Percentiles rank a stretch among this genome's conserved stretches.
These are phyloP conservation scores for Cheilosia urbana DNA, from an alignment of 2,888 invertebrate genomes.

Conservation along the genomic window DNA sequence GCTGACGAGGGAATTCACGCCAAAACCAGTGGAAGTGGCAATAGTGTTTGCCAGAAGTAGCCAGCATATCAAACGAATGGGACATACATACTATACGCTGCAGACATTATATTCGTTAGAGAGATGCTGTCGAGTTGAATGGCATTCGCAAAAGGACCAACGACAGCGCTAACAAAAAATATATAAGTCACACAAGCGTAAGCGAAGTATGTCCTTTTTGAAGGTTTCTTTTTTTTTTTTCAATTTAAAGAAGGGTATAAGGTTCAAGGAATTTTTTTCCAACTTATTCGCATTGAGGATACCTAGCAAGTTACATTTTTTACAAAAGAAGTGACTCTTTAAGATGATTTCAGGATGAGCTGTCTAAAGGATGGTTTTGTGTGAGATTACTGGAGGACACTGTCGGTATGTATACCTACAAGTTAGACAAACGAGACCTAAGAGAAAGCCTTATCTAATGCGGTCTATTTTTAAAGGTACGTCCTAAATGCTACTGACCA, in stretches of 20 bases:
- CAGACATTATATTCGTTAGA: constrained; percentile 22
- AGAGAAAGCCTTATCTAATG: no score
- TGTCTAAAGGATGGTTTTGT: no score
- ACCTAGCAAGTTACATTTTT: no score
- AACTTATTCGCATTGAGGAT: no score
- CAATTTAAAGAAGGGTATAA: background rate
- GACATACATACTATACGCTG: constrained; percentile 23
- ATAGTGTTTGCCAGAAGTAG: constrained; percentile 22
- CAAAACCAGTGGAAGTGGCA: constrained; percentile 44
- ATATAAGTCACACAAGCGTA: constrained; percentile 16
- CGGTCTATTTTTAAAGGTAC: no score
- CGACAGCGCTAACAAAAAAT: constrained; percentile 55
- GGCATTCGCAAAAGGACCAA: constrained; percentile 41
- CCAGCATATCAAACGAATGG: constrained; percentile 57
- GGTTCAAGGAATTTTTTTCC: no score
- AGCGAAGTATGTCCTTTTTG: background rate
- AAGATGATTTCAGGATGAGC: no score
- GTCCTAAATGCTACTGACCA: no score
- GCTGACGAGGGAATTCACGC: constrained; percentile 74
- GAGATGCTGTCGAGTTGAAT: constrained; percentile 44
- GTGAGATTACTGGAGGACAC: no score
- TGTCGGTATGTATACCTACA: no score
- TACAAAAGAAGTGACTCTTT: no score
- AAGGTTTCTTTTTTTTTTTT: background rate
- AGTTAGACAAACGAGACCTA: no score